A percentile compares a stretch with the other conserved stretches of the same genome.
phyloP scores from a whole-genome alignment of 2,888 invertebrate genomes.

The Diaprepes abbreviatus region DNA sequence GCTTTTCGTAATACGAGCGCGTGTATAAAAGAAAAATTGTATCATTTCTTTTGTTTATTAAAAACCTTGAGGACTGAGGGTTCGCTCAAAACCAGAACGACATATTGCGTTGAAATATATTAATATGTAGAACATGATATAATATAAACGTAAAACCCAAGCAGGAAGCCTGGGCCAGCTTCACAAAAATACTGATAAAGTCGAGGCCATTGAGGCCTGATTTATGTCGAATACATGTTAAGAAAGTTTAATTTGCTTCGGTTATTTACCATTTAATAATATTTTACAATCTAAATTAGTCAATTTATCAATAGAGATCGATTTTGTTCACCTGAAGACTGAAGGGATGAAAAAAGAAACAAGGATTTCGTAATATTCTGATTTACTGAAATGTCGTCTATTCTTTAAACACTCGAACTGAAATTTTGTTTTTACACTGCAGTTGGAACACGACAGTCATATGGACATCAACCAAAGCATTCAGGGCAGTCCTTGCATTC shows the following conservation, averaged over 20 bases:
- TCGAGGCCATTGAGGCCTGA: constrained; percentile 50
- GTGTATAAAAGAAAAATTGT: constrained; percentile 35
- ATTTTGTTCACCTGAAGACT: too few species aligned
- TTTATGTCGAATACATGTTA: constrained; percentile 63
- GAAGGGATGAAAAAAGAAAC: too few species aligned
- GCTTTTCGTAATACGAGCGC: constrained; percentile 23
- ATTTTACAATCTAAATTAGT: constrained; percentile 30
- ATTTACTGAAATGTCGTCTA: too few species aligned
- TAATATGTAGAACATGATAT: constrained; percentile 48
- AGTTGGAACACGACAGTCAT: too few species aligned
- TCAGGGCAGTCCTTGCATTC: too few species aligned
- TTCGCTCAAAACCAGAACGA: constrained; percentile 28
- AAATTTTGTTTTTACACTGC: too few species aligned
- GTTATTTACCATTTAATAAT: constrained; percentile 63
- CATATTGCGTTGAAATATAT: constrained; percentile 48
- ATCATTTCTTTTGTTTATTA: constrained; percentile 44
- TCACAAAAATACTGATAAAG: constrained; percentile 48
- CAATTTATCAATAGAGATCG: too few species aligned
- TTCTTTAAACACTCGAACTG: too few species aligned
- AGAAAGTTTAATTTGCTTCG: constrained; percentile 64
- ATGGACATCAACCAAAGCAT: too few species aligned
- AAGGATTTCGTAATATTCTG: too few species aligned
- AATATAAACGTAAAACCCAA: constrained; percentile 42
- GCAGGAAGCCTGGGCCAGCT: constrained; percentile 6
- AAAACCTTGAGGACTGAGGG: constrained; percentile 32